Percentiles rank a stretch among this genome's conserved stretches.
Evolutionary conservation across 2,888 invertebrate species (phyloP).

Genomic region (Hydraecia micacea): DNA sequence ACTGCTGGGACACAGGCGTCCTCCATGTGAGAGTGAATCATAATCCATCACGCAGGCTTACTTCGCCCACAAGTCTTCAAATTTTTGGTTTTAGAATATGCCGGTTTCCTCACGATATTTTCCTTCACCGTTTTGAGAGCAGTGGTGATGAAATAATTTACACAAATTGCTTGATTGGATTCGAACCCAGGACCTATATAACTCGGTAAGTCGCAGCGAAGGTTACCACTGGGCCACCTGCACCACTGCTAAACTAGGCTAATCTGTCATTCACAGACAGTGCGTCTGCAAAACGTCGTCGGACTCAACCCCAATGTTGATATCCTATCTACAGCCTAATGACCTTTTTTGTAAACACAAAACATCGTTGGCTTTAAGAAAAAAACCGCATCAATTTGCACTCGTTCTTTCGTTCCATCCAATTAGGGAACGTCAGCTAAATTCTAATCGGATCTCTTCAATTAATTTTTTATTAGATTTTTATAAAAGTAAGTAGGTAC

Average conservation of each 20-base stretch:
- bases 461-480: constrained; percentile 54
- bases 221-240: too few species aligned
- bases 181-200: neutral
- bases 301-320: neutral
- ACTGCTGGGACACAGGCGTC: neutral
- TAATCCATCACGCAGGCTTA: too few species aligned
- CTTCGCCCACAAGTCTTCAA: too few species aligned
- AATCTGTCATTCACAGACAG: neutral
- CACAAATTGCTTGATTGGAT: too few species aligned
- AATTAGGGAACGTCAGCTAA: constrained; percentile 54
- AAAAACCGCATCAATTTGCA: constrained; percentile 40
- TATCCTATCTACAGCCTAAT: constrained; percentile 10
- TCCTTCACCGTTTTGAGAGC: neutral
- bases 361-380: constrained; percentile 1
- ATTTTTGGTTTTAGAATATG: neutral
- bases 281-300: neutral
- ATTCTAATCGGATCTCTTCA: constrained; percentile 46
- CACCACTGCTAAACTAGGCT: neutral
- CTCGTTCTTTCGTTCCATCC: constrained; percentile 15
- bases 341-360: constrained; percentile 23
- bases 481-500: constrained; percentile 52
- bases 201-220: too few species aligned
- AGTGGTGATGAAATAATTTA: neutral
- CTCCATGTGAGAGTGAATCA: too few species aligned
- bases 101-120: neutral